phyloP scores from a whole-genome alignment of 2,797 vertebrate species.

The Neomorphus geoffroyi region DNA sequence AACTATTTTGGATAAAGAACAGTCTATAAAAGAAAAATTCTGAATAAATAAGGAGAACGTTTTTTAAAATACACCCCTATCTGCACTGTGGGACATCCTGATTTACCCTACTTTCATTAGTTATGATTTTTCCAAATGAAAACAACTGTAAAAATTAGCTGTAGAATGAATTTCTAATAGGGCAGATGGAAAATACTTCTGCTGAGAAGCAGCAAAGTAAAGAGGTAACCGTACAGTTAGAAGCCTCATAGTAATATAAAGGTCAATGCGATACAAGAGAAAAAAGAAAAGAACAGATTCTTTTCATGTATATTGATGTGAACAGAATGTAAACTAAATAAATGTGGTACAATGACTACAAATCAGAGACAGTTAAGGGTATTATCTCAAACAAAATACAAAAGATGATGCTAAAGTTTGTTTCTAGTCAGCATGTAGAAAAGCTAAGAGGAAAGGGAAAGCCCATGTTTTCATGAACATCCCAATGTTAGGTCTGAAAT shows the following conservation, averaged over 20 bases:
- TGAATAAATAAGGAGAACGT: neutral
- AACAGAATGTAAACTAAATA: neutral
- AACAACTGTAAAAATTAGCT: neutral
- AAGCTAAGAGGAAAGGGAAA: neutral
- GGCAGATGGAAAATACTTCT: neutral
- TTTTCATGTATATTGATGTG: neutral
- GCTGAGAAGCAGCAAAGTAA: neutral
- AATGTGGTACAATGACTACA: neutral
- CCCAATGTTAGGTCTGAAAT: neutral
- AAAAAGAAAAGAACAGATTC: neutral
- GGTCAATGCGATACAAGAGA: neutral
- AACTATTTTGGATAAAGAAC: neutral
- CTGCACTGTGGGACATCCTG: neutral
- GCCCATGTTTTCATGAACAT: neutral
- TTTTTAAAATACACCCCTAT: neutral
- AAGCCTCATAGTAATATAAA: neutral
- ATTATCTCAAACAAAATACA: neutral
- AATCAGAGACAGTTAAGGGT: neutral
- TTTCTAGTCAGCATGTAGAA: constrained; percentile 3
- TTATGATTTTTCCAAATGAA: neutral
- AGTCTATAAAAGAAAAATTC: neutral
- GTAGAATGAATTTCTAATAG: neutral
- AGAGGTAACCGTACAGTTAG: neutral
- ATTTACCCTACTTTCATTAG: neutral
- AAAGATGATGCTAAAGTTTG: neutral